A percentile compares a stretch with the other conserved stretches of the same genome.
These are phyloP conservation scores for Agonum fuliginosum DNA, from an alignment of 2,888 invertebrate species.

Conservation along the genomic window DNA sequence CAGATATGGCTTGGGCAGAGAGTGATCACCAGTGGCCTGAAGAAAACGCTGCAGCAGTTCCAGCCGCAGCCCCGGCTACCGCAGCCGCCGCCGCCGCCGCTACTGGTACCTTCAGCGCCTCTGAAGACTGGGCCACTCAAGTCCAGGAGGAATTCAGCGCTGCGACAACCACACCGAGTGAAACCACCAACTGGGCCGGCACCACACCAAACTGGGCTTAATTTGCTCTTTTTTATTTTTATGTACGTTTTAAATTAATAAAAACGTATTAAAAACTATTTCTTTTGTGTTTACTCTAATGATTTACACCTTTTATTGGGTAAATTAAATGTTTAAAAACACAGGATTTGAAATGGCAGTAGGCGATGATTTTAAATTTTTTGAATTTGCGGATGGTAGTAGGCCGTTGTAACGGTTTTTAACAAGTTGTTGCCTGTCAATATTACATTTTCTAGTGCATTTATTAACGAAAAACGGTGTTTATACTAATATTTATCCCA, in stretches of 20 bases:
- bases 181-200: conserved; percentile 78
- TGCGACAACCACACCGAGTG: conserved; percentile 70
- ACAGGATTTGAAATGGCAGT: no score
- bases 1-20: conserved; percentile 78
- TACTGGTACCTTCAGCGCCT: conserved; percentile 66
- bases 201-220: conserved; percentile 77
- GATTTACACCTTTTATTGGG: no score
- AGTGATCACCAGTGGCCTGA: conserved; percentile 76
- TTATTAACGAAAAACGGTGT: no score
- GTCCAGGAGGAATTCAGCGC: conserved; percentile 77
- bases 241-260: conserved; percentile 59
- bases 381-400: no score
- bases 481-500: no score
- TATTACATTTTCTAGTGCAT: no score
- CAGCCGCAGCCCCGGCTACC: conserved; percentile 69
- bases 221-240: conserved; percentile 34
- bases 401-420: no score
- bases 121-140: conserved; percentile 72
- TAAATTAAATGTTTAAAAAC: no score
- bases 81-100: conserved; percentile 68
- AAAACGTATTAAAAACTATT: conserved; percentile 37
- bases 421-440: no score
- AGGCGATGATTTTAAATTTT: no score
- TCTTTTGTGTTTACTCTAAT: conserved; percentile 1
- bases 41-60: conserved; percentile 70